phyloP scores from a whole-genome alignment of 37 sponge, comb jelly and placozoan genomes.

The Spongia lamella region DNA sequence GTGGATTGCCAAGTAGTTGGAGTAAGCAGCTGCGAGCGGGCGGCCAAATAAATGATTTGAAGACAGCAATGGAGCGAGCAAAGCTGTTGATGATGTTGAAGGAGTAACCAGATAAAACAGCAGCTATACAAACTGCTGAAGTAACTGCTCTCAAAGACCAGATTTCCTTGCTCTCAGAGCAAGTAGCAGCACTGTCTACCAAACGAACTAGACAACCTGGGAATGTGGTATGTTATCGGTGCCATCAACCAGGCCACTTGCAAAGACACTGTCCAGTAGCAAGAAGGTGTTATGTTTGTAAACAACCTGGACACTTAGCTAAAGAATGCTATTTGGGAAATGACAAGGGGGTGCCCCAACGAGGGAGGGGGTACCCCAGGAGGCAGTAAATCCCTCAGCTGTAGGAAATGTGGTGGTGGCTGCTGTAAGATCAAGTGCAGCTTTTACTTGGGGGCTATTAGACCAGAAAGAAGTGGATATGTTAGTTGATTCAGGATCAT shows the following conservation, averaged over 20 bases:
- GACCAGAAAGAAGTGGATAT: not conserved
- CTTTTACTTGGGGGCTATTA: too few species aligned
- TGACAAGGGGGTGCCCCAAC: not conserved
- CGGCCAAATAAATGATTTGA: not conserved
- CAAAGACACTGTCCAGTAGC: too few species aligned
- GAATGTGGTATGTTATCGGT: too few species aligned
- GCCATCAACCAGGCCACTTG: too few species aligned
- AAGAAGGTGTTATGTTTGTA: too few species aligned
- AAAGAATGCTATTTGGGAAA: not conserved
- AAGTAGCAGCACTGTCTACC: not conserved
- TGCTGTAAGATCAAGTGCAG: not conserved
- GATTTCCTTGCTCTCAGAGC: not conserved
- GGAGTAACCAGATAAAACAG: not conserved
- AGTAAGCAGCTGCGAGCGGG: not conserved
- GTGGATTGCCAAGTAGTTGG: too few species aligned
- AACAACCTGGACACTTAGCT: not conserved
- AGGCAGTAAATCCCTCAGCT: not conserved
- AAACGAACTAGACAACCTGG: too few species aligned
- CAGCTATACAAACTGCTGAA: not conserved
- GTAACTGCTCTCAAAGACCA: not conserved
- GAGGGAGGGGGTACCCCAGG: not conserved
- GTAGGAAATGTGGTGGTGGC: not conserved
- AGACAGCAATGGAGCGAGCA: not conserved
- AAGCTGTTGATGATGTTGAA: not conserved
- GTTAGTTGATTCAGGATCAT: conserved; percentile 17